Conservation (phyloP, 2,113 vertebrate genomes). For the Muntiacus muntjak region DNA sequence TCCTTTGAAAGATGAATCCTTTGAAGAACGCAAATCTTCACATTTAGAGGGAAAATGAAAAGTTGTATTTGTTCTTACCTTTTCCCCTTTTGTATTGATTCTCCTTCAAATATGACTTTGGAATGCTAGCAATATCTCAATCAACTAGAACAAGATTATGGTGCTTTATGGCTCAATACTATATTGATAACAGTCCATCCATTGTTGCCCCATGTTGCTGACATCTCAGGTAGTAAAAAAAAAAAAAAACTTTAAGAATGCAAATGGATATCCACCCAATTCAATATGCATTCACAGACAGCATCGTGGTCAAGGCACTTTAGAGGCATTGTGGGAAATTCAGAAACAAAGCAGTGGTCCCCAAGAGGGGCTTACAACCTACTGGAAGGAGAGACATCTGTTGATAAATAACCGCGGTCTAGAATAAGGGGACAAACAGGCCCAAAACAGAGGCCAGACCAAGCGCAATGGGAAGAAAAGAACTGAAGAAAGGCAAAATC, state of each 20-base stretch:
- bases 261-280: neutral
- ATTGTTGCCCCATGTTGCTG: neutral
- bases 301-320: neutral
- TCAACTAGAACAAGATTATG: neutral
- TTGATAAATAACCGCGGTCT: neutral
- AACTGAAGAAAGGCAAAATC: neutral
- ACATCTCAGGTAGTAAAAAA: neutral
- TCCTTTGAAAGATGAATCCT: slow-evolving; percentile 61
- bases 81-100: slow-evolving; percentile 19
- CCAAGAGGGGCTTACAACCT: neutral
- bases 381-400: accelerated
- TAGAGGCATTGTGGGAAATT: neutral
- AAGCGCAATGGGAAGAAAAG: neutral
- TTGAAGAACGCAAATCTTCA: slow-evolving; percentile 47
- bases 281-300: neutral
- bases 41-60: neutral
- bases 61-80: neutral
- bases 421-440: neutral
- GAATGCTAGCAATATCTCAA: neutral
- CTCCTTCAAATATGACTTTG: neutral
- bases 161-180: neutral
- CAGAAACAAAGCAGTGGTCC: neutral
- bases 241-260: neutral
- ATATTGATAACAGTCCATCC: neutral
- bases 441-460: neutral